Evolutionary conservation across 2,113 vertebrate species (phyloP).

Genomic region (Zosterops borbonicus): DNA sequence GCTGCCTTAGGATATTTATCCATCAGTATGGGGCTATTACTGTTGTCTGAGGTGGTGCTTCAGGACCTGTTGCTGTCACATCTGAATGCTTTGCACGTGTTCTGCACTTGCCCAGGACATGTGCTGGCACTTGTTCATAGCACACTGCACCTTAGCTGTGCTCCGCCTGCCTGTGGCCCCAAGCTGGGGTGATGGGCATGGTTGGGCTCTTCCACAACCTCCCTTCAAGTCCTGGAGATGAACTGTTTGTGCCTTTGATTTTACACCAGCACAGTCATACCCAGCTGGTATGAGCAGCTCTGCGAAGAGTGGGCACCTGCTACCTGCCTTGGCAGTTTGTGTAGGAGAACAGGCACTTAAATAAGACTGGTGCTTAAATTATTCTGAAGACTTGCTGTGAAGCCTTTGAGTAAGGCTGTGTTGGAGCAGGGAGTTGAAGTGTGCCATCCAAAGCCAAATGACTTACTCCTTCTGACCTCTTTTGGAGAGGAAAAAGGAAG

Average conservation of each 20-base stretch:
- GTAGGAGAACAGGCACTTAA: background rate
- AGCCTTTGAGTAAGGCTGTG: background rate
- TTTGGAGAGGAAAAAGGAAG: background rate
- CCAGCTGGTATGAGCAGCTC: background rate
- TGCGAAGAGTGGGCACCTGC: background rate
- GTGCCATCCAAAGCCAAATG: background rate
- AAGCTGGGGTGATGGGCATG: background rate
- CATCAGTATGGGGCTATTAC: background rate
- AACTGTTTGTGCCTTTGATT: background rate
- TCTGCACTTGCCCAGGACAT: background rate
- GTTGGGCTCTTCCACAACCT: background rate
- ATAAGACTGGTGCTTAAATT: background rate
- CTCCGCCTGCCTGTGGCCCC: background rate
- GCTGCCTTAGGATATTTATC: background rate
- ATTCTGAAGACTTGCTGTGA: background rate
- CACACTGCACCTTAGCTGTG: accelerated
- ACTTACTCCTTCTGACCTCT: background rate
- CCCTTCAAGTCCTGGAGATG: background rate
- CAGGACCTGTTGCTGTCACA: background rate
- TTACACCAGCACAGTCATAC: background rate
- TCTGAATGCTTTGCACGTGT: accelerated
- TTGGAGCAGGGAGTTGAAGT: background rate
- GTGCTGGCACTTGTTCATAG: background rate
- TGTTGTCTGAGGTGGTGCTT: background rate
- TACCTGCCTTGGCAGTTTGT: background rate